Base-by-base conservation (phyloP, 2,888 invertebrate genomes). In the Sicus ferrugineus region DNA sequence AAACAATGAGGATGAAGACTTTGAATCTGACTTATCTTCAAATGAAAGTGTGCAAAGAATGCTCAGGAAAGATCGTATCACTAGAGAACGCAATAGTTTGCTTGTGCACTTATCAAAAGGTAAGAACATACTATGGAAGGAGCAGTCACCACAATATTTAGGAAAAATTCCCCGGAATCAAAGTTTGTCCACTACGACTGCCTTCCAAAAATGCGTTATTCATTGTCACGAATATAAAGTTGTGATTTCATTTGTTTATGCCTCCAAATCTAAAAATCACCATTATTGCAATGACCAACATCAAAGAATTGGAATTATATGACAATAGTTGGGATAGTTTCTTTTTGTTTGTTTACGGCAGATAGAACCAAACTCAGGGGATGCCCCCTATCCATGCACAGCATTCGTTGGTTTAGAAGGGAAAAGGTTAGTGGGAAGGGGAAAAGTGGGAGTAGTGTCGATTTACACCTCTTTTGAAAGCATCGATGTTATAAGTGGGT, bases 1-100 rank as follows among this genome's bases (percentile, higher is more conserved):
- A 48, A n/a, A 48, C n/a, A 48, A 48, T 48, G 48, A 16, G 4
- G n/a, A 48, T 48, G 48, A n/a, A 7, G 9, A n/a, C 4, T 4
- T 48, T 48, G 48, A 7, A 16, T 48, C 48, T 48, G 48, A 48
- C 48, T 7, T 48, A 48, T 48, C 48, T 48, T 48, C n/a, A n/a
- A 48, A 48, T 48, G 48, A 48, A 48, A 48, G 48, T n/a, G 48
- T 48, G 14, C 14, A 48, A 16, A 48, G 48, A 11, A 16, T 16
- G 4, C 4, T 16, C 6, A n/a, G 6, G 16, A n/a, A 48, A 48
- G 48, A 48, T 48, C 48, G 48, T 5, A 48, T 48, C 16, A n/a
- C 9, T 48, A n/a, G 4, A 48, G 14, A 48, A 48, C n/a, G n/a
- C 48, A n/a, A 48, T 11, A 16, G 14, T 48, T n/a, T n/a, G 48